phyloP scores from a whole-genome alignment of 2,888 invertebrate species.

The Rapana venosa region DNA sequence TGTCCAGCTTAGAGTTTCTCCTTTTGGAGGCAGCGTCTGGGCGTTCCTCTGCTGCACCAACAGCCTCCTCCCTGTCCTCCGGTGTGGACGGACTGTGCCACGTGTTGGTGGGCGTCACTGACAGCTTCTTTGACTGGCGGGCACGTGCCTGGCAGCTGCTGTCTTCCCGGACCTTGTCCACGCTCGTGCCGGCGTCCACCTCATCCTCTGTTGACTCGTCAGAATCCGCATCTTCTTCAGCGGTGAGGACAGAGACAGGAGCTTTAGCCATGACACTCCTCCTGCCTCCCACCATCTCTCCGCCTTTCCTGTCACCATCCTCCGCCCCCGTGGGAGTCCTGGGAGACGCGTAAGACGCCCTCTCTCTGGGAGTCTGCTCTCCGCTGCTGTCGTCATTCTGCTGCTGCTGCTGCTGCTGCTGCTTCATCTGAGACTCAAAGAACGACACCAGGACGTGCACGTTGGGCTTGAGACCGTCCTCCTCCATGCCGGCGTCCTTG shows the following conservation, averaged over 20 bases:
- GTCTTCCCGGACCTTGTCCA: background rate
- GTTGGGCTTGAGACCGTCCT: background rate
- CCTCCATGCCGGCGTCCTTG: background rate
- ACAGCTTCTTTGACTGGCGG: slow-evolving; percentile 36
- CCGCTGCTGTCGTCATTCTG: background rate
- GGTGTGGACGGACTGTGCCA: slow-evolving; percentile 23
- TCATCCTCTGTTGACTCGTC: background rate
- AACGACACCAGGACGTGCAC: slow-evolving; percentile 14
- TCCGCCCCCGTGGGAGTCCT: background rate
- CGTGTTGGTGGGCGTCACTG: slow-evolving; percentile 44
- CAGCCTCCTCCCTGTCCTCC: background rate
- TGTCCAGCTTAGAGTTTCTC: background rate
- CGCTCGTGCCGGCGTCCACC: background rate
- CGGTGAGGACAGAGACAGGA: slow-evolving; percentile 63
- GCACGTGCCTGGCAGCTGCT: background rate
- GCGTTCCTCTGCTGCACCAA: background rate
- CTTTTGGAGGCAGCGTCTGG: background rate
- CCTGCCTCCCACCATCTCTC: slow-evolving; percentile 35
- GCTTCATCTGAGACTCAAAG: slow-evolving; percentile 15
- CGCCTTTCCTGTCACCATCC: slow-evolving; percentile 29
- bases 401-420: no score
- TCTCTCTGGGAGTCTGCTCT: background rate
- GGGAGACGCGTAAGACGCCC: background rate
- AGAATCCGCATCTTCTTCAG: slow-evolving; percentile 54
- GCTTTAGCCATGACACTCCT: slow-evolving; percentile 53